A percentile compares a stretch with the other conserved stretches of the same genome.
These are phyloP conservation scores for Porites divaricata DNA, from an alignment of 92 coral and sea anemone species.

Conservation along the genomic window DNA sequence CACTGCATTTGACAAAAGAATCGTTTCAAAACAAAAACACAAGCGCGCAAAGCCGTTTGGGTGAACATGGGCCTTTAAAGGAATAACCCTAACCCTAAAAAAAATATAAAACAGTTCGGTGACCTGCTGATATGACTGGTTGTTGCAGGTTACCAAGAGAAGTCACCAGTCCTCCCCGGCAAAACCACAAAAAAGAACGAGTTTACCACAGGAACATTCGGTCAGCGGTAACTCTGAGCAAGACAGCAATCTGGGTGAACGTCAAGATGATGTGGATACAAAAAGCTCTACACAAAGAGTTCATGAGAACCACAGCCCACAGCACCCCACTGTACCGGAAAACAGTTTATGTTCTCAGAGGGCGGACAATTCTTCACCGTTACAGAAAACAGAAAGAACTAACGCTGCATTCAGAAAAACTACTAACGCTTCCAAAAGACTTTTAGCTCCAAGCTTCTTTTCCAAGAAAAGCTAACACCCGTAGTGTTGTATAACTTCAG, in stretches of 20 bases:
- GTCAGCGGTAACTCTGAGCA: not conserved
- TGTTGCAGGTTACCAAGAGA: constrained; percentile 37
- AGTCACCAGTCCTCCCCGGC: constrained; percentile 23
- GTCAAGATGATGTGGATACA: not conserved
- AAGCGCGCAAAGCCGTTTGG: no score
- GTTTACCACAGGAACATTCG: not conserved
- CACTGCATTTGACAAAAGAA: no score
- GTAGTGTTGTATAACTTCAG: not conserved
- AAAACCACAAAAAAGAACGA: not conserved
- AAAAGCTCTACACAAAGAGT: not conserved
- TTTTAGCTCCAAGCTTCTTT: constrained; percentile 55
- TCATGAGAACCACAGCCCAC: not conserved
- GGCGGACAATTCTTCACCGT: not conserved
- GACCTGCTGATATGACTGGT: no score
- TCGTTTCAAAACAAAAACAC: no score
- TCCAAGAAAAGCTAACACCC: constrained; percentile 26
- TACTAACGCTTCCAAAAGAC: constrained; percentile 8
- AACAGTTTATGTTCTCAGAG: not conserved
- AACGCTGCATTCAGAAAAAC: constrained; percentile 6
- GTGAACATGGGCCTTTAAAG: no score
- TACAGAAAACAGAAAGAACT: not conserved
- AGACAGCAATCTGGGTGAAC: not conserved
- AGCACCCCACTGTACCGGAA: not conserved
- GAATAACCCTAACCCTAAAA: no score
- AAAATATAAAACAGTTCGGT: no score